A percentile compares a stretch with the other conserved stretches of the same genome.
phyloP scores from a whole-genome alignment of 30 jellyfish, hydroid and myxozoan genomes.

The Hydractinia symbiolongicarpus region DNA sequence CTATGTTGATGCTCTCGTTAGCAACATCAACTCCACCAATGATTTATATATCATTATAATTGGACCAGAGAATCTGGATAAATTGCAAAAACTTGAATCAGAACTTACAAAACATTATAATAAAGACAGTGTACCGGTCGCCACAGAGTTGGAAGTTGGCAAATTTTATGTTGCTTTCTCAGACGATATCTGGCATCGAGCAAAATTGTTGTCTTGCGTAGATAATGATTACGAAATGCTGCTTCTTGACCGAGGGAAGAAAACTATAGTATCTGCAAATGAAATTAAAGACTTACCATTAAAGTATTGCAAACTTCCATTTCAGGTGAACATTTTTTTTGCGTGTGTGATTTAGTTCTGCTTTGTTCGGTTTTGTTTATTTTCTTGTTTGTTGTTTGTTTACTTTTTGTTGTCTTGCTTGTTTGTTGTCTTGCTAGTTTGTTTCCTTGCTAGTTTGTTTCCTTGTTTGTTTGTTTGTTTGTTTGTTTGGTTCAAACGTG shows the following conservation, averaged over 20 bases:
- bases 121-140: neutral
- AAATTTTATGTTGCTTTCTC: slow-evolving; percentile 58
- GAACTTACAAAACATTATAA: slow-evolving; percentile 12
- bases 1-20: slow-evolving; percentile 43
- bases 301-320: slow-evolving; percentile 50
- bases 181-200: slow-evolving; percentile 78
- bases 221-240: slow-evolving; percentile 43
- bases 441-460: neutral
- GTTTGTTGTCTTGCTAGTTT: no score
- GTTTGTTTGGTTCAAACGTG: neutral
- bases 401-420: no score
- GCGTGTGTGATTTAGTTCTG: neutral
- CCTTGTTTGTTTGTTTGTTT: no score
- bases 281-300: slow-evolving; percentile 54
- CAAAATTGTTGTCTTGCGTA: slow-evolving; percentile 30
- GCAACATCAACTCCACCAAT: slow-evolving; percentile 43
- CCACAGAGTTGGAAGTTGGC: slow-evolving; percentile 30
- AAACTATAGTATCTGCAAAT: slow-evolving; percentile 21
- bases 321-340: slow-evolving; percentile 50
- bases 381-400: neutral
- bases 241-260: slow-evolving; percentile 73
- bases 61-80: slow-evolving; percentile 60
- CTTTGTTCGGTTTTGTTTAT: neutral
- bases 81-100: slow-evolving; percentile 19
- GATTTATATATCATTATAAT: slow-evolving; percentile 44